Percentiles rank a stretch among this genome's conserved stretches.
phyloP scores from a whole-genome alignment of 2,797 vertebrate species.

The Bucorvus abyssinicus region DNA sequence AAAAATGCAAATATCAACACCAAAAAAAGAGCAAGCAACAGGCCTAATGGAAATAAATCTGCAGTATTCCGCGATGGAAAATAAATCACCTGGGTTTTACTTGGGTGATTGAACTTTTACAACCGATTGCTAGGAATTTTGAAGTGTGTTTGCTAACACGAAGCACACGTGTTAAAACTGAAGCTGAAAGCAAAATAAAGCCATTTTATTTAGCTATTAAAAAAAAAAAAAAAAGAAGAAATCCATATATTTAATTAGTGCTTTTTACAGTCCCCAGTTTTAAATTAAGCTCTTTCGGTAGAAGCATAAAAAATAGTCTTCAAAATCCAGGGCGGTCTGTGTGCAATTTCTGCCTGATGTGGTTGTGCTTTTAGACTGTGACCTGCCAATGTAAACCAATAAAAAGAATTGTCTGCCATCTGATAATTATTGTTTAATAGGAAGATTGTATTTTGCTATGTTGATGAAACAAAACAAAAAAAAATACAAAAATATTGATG shows the following conservation, averaged over 20 bases:
- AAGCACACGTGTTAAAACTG: background rate
- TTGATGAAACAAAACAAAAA: constrained; percentile 61
- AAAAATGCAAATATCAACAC: background rate
- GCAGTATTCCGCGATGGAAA: background rate
- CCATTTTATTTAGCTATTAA: constrained; percentile 1
- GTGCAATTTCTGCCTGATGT: constrained; percentile 70
- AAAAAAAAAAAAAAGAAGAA: background rate
- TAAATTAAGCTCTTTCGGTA: constrained; percentile 31
- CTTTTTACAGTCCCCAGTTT: background rate
- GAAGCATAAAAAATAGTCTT: constrained; percentile 62
- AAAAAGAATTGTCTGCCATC: constrained; percentile 73
- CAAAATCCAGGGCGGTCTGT: constrained; percentile 69
- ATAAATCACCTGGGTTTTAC: background rate
- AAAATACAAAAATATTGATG: constrained; percentile 52
- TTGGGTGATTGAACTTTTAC: background rate
- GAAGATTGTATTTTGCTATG: constrained; percentile 69
- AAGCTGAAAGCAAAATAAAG: constrained; percentile 15
- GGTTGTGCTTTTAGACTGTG: constrained; percentile 70
- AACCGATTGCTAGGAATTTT: background rate
- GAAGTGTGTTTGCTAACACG: background rate
- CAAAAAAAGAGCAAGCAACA: background rate
- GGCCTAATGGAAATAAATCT: constrained; percentile 32
- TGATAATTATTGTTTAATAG: constrained; percentile 72
- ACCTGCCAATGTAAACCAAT: constrained; percentile 71
- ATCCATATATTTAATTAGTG: background rate